phyloP scores from a whole-genome alignment of 30 jellyfish, hydroid and myxozoan species.

The Aurelia aurita region DNA sequence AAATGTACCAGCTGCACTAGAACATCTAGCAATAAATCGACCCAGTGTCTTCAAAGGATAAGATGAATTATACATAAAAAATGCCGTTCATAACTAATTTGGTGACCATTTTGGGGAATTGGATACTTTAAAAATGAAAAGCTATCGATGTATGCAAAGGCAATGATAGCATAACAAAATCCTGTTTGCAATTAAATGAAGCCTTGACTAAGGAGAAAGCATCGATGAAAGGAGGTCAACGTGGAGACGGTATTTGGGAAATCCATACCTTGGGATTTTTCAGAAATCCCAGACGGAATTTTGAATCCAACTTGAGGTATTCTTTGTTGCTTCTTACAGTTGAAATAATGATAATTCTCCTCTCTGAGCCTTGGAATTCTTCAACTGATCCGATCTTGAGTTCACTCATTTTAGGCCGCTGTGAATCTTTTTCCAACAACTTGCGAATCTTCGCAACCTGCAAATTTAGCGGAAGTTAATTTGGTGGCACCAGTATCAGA shows the following conservation, averaged over 20 bases:
- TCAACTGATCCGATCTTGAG: conserved; percentile 95
- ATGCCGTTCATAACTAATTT: no score
- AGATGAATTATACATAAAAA: no score
- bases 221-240: not conserved
- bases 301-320: conserved; percentile 59
- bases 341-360: conserved; percentile 82
- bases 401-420: conserved; percentile 40
- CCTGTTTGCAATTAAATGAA: no score
- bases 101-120: no score
- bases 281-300: conserved; percentile 84
- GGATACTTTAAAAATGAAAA: no score
- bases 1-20: no score
- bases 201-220: no score
- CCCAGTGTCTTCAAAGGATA: no score
- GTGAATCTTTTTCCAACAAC: conserved; percentile 35
- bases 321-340: conserved; percentile 90
- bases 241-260: not conserved
- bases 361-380: conserved; percentile 96
- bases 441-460: conserved; percentile 89
- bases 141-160: no score
- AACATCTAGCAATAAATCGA: no score
- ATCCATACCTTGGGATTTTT: conserved; percentile 80
- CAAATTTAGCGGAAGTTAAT: not conserved
- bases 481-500: no score
- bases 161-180: no score